These are phyloP conservation scores for Petrocephalus schoutedeni DNA, from an alignment of 2,797 vertebrate species.

Conservation along the genomic window DNA sequence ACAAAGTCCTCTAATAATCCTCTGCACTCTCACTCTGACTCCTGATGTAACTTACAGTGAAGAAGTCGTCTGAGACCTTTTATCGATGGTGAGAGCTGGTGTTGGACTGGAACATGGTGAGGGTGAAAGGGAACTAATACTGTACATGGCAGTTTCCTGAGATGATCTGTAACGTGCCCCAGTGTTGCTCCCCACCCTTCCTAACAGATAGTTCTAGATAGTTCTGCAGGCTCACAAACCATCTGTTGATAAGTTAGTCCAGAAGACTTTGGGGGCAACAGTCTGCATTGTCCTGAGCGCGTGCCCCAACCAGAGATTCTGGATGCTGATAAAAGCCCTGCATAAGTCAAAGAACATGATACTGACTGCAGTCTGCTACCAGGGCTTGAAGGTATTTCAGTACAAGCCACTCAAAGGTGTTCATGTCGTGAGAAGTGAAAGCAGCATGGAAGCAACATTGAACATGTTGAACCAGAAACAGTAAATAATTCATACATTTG, in stretches of 20 bases:
- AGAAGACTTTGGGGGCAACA: not conserved
- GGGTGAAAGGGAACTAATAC: too few species aligned
- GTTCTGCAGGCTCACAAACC: not conserved
- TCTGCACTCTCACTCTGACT: not conserved
- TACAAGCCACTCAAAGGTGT: not conserved
- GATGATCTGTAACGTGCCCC: not conserved
- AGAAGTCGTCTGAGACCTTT: too few species aligned
- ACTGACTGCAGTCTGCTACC: not conserved
- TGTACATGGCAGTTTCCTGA: too few species aligned
- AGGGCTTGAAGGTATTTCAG: not conserved
- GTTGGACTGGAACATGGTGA: too few species aligned
- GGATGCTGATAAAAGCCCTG: not conserved
- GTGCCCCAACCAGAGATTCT: not conserved
- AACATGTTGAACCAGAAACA: not conserved
- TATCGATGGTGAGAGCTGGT: too few species aligned
- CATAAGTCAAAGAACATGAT: not conserved
- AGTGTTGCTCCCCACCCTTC: not conserved
- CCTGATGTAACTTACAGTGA: not conserved
- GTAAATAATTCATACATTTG: not conserved
- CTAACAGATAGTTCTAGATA: not conserved
- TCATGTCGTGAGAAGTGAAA: not conserved
- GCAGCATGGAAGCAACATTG: not conserved
- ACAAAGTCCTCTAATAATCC: not conserved
- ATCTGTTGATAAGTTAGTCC: not conserved
- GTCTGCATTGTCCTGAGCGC: not conserved